A percentile compares a stretch with the other conserved stretches of the same genome.
Evolutionary conservation across 1,140 invertebrate genomes (phyloP).

Genomic region (Heterodera carotae): DNA sequence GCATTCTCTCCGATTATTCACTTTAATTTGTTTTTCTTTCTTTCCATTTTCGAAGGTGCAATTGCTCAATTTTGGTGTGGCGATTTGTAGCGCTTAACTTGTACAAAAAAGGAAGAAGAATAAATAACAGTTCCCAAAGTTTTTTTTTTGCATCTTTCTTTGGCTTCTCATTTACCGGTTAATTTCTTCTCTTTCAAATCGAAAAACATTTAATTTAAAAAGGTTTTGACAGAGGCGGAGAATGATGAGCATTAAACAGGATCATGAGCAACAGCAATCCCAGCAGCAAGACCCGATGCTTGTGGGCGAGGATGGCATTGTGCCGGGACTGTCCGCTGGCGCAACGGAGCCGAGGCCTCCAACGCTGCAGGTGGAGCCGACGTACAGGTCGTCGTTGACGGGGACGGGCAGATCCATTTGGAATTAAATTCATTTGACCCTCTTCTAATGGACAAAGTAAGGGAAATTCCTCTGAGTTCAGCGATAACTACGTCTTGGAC

Average conservation of each 20-base stretch:
- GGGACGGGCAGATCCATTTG: too few species aligned
- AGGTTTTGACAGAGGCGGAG: neutral
- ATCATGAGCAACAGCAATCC: neutral
- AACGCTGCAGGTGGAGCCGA: slow-evolving; percentile 28
- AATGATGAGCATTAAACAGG: slow-evolving; percentile 28
- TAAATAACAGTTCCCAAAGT: too few species aligned
- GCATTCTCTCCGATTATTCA: neutral
- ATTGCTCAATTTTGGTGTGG: neutral
- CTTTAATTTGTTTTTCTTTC: neutral
- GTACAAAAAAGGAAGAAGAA: too few species aligned
- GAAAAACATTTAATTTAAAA: neutral
- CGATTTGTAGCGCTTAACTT: too few species aligned
- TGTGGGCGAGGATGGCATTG: slow-evolving; percentile 24
- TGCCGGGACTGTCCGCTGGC: slow-evolving; percentile 16
- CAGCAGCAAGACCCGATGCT: slow-evolving; percentile 26
- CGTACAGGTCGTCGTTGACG: slow-evolving; percentile 10
- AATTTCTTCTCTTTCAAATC: neutral
- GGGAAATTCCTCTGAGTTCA: neutral
- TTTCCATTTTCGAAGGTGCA: neutral
- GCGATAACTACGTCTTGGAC: slow-evolving; percentile 29
- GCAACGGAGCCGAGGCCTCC: slow-evolving; percentile 24
- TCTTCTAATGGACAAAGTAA: neutral
- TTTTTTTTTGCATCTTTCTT: neutral
- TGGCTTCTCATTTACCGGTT: neutral
- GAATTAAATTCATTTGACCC: too few species aligned